Evolutionary conservation across 2,888 invertebrate genomes (phyloP).

Genomic region (Caenorhabditis sp.): DNA sequence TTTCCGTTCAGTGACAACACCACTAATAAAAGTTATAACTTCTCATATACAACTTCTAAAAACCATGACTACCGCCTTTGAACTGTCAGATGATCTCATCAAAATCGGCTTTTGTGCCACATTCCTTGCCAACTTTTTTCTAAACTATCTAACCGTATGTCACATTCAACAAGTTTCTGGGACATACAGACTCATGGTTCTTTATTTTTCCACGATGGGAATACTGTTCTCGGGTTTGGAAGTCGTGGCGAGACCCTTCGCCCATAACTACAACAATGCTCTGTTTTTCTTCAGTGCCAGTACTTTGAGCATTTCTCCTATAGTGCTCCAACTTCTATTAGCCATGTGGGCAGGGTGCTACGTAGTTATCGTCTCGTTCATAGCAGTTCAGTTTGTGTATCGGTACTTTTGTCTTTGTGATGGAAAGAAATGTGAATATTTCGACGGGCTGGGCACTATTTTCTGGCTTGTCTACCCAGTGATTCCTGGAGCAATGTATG

Average conservation of each 20-base stretch:
- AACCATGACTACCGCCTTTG: too few species aligned
- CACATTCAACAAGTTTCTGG: constrained; percentile 3
- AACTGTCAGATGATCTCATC: neutral
- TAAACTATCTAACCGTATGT: constrained; percentile 18
- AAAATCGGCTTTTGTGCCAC: neutral
- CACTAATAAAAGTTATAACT: neutral
- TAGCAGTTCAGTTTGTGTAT: constrained; percentile 39
- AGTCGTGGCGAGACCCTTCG: constrained; percentile 4
- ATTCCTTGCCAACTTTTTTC: constrained; percentile 13
- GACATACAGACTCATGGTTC: constrained; percentile 17
- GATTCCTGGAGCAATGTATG: neutral
- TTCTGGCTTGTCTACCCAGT: constrained; percentile 1
- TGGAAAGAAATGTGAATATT: neutral
- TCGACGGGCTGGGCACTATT: neutral
- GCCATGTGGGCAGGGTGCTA: neutral
- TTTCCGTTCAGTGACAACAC: neutral
- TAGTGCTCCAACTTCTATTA: too few species aligned
- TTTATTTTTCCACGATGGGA: neutral
- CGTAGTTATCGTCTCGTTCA: neutral
- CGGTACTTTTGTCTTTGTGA: constrained; percentile 1
- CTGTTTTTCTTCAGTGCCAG: constrained; percentile 15
- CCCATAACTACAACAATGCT: constrained; percentile 18
- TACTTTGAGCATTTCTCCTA: too few species aligned
- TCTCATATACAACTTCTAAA: too few species aligned
- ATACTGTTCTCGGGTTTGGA: constrained; percentile 22